phyloP scores from a whole-genome alignment of 2,113 vertebrate genomes.

The Paramormyrops kingsleyae region DNA sequence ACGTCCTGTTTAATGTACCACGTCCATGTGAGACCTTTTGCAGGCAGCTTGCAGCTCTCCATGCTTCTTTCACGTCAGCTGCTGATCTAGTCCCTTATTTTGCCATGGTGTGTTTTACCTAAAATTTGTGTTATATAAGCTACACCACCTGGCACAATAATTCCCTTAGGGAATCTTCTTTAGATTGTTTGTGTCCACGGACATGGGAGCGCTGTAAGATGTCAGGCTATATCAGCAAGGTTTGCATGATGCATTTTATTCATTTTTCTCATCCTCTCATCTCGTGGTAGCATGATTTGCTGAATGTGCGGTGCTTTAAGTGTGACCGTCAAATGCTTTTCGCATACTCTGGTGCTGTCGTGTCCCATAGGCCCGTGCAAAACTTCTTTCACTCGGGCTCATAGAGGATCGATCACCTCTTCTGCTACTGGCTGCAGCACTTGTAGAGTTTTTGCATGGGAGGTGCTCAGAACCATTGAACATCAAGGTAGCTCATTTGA shows the following conservation, averaged over 20 bases:
- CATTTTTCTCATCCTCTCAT: background rate
- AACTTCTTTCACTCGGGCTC: background rate
- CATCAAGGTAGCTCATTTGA: background rate
- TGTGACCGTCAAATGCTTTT: background rate
- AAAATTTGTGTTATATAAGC: background rate
- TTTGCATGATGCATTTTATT: background rate
- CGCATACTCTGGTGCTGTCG: background rate
- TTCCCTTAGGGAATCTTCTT: background rate
- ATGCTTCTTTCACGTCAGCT: background rate
- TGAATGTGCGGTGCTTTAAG: background rate
- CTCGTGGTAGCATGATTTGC: background rate
- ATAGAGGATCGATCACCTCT: background rate
- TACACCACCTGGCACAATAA: background rate
- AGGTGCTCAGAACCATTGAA: background rate
- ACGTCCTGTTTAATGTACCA: slow-evolving; percentile 3
- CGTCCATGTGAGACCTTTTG: background rate
- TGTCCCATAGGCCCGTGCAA: background rate
- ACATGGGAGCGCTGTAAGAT: background rate
- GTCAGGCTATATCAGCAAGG: background rate
- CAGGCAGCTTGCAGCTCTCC: background rate
- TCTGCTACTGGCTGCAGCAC: background rate
- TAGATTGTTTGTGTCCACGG: background rate
- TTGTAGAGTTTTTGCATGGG: background rate
- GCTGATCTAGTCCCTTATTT: background rate
- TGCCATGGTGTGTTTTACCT: background rate